phyloP scores from a whole-genome alignment of 2,113 vertebrate genomes.

The Tylochromis polylepis region DNA sequence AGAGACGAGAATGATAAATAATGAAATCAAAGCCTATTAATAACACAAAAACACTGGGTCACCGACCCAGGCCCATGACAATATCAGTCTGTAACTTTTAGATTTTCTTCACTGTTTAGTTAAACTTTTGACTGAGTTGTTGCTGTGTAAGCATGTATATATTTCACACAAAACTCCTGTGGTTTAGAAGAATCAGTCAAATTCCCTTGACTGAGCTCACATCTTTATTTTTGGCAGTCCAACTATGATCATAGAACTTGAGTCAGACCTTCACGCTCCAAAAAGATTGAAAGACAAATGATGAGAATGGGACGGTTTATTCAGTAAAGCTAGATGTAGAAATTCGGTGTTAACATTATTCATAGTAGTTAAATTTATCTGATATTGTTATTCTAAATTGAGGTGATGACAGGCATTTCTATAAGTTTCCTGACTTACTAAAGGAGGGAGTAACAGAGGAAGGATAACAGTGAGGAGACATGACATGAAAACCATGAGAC shows the following conservation, averaged over 20 bases:
- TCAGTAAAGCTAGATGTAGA: neutral
- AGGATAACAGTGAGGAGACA: neutral
- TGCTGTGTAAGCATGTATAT: neutral
- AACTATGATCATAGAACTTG: neutral
- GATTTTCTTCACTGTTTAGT: neutral
- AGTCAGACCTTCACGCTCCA: neutral
- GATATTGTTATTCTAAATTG: neutral
- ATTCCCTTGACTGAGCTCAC: neutral
- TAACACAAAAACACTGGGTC: no score
- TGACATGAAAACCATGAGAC: neutral
- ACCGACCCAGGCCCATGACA: no score
- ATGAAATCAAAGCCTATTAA: no score
- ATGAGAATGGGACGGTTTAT: neutral
- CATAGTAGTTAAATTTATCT: no score
- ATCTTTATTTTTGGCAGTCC: neutral
- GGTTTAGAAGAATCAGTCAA: neutral
- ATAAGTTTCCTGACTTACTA: neutral
- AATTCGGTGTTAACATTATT: accelerated
- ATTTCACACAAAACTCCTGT: neutral
- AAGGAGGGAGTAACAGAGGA: neutral
- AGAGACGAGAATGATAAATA: no score
- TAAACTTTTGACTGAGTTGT: neutral
- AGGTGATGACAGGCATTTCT: neutral
- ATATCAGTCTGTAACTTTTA: neutral
- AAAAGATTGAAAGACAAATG: neutral